Evolutionary conservation across 2,888 invertebrate genomes (phyloP).

Genomic region (Spilarctia lutea): DNA sequence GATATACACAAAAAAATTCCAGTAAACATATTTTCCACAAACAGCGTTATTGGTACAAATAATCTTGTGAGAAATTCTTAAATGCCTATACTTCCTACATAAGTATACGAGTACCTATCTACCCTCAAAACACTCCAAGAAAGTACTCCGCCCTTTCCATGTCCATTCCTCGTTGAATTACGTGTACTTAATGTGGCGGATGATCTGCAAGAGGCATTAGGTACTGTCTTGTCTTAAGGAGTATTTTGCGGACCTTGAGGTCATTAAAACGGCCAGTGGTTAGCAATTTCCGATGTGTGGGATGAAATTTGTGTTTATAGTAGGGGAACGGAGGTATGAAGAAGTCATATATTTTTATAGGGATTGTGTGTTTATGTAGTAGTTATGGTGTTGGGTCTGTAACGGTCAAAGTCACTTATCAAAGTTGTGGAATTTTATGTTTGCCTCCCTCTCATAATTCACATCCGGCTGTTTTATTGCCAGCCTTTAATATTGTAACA

Average conservation of each 20-base stretch:
- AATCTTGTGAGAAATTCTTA: slow-evolving; percentile 2
- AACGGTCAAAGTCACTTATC: background rate
- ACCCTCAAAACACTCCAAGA: slow-evolving; percentile 49
- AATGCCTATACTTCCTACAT: background rate
- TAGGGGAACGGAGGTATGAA: background rate
- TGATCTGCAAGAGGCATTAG: slow-evolving; percentile 65
- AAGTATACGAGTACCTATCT: slow-evolving; percentile 10
- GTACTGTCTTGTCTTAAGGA: slow-evolving; percentile 45
- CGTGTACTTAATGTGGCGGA: slow-evolving; percentile 61
- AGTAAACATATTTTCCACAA: background rate
- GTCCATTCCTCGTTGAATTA: slow-evolving; percentile 58
- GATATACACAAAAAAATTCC: background rate
- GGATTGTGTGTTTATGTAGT: background rate
- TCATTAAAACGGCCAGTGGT: slow-evolving; percentile 54
- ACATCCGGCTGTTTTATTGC: too few relatives aligned
- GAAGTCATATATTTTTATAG: slow-evolving; percentile 4
- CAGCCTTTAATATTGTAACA: too few relatives aligned
- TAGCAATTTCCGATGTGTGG: slow-evolving; percentile 36
- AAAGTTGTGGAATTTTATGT: background rate
- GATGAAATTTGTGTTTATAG: slow-evolving; percentile 18
- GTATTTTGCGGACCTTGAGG: slow-evolving; percentile 47
- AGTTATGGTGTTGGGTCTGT: background rate
- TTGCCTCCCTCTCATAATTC: too few relatives aligned
- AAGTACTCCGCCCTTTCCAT: slow-evolving; percentile 62
- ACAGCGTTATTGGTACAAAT: background rate